Conservation (phyloP, 2,113 vertebrate genomes). For the Pelusios castaneus region DNA sequence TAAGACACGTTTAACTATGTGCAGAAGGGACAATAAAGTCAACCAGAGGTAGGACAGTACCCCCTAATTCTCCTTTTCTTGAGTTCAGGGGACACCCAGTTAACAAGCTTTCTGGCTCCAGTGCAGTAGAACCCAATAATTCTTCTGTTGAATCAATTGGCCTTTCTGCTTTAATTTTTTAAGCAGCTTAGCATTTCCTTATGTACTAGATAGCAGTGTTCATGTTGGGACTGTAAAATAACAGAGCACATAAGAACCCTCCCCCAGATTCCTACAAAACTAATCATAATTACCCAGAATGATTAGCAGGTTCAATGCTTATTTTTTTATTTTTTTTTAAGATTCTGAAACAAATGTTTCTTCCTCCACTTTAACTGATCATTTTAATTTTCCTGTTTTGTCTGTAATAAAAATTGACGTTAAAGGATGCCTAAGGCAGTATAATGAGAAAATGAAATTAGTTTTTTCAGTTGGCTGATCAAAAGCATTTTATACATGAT, state of each 20-base stretch:
- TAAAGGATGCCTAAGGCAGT: conserved; percentile 91
- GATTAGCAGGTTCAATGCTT: conserved; percentile 74
- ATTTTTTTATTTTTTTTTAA: conserved; percentile 83
- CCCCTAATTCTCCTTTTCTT: conserved; percentile 42
- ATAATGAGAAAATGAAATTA: conserved; percentile 99
- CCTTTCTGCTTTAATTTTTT: conserved; percentile 23
- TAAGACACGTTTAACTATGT: conserved; percentile 15
- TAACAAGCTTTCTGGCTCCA: conserved; percentile 54
- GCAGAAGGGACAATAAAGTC: conserved; percentile 44
- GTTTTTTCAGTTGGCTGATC: conserved; percentile 99
- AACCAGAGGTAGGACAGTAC: conserved; percentile 33
- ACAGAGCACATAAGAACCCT: conserved; percentile 23
- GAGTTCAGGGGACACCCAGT: conserved; percentile 13
- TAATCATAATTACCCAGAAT: conserved; percentile 77
- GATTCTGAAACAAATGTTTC: conserved; percentile 84
- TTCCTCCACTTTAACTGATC: conserved; percentile 80
- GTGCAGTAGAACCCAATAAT: conserved; percentile 20
- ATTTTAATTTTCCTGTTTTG: conserved; percentile 97
- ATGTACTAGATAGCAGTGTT: background rate
- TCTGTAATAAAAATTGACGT: conserved; percentile 97
- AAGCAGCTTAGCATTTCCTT: conserved; percentile 25
- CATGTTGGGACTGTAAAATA: conserved; percentile 45
- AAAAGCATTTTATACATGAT: conserved; percentile 98
- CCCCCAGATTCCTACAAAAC: conserved; percentile 54
- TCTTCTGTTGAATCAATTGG: conserved; percentile 6